Evolutionary conservation across 2,888 invertebrate genomes (phyloP).

Genomic region (Apotomis betuletana): DNA sequence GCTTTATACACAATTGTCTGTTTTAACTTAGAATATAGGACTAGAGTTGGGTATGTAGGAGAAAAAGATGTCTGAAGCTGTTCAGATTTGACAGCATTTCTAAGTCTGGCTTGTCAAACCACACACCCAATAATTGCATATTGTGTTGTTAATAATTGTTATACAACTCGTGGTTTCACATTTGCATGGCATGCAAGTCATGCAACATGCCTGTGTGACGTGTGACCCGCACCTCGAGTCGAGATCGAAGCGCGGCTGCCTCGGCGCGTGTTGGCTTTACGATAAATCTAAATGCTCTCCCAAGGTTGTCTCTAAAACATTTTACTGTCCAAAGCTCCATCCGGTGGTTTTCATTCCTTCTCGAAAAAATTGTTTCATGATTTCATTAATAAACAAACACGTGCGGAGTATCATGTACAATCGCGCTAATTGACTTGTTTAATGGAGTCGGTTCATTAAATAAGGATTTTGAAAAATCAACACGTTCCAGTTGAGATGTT

Average conservation of each 20-base stretch:
- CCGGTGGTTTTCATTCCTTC: constrained; percentile 6
- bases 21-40: no score
- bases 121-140: no score
- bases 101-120: no score
- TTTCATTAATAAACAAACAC: not conserved
- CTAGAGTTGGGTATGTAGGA: no score
- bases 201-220: not conserved
- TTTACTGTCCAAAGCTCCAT: constrained; percentile 14
- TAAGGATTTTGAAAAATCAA: not conserved
- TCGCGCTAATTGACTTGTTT: not conserved
- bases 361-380: not conserved
- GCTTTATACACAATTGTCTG: no score
- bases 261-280: constrained; percentile 1
- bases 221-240: not conserved
- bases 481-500: not conserved
- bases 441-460: not conserved
- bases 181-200: not conserved
- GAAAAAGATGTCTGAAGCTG: no score
- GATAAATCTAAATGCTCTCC: not conserved
- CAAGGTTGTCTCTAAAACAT: constrained; percentile 14
- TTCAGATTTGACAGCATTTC: no score
- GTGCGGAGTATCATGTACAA: not conserved
- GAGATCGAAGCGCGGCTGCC: constrained; percentile 10
- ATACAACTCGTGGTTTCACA: no score
- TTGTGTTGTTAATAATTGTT: no score